Percentiles rank a stretch among this genome's conserved stretches.
Evolutionary conservation across 2,888 invertebrate genomes (phyloP).

Genomic region (Caenorhabditis panamensis): DNA sequence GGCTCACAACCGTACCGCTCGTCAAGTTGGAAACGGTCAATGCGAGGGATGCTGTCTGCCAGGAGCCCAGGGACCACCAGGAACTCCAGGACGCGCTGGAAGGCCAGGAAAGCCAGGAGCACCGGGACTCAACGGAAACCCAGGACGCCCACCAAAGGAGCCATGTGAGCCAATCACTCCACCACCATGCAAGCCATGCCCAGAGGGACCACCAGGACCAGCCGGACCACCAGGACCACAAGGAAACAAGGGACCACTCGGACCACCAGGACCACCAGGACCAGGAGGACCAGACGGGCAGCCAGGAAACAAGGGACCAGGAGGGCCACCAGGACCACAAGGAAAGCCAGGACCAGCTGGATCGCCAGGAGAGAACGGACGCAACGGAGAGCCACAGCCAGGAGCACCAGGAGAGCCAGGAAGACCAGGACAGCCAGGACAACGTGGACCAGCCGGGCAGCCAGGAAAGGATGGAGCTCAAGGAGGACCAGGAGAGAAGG

Average conservation of each 20-base stretch:
- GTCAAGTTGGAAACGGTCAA: slow-evolving; percentile 69
- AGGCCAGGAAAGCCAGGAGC: no score
- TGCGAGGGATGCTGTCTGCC: slow-evolving; percentile 76
- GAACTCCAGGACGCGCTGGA: slow-evolving; percentile 77
- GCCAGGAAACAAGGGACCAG: slow-evolving; percentile 68
- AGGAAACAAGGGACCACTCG: slow-evolving; percentile 72
- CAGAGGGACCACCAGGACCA: slow-evolving; percentile 71
- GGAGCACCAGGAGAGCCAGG: slow-evolving; percentile 71
- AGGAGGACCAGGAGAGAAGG: slow-evolving; percentile 69
- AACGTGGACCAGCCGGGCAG: slow-evolving; percentile 67
- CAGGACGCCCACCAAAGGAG: slow-evolving; percentile 78
- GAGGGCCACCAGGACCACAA: slow-evolving; percentile 68
- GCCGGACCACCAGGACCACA: slow-evolving; percentile 71
- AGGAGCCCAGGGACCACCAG: slow-evolving; percentile 77
- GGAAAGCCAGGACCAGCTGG: slow-evolving; percentile 69
- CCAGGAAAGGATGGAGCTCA: slow-evolving; percentile 66
- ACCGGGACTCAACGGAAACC: slow-evolving; percentile 80
- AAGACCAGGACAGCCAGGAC: slow-evolving; percentile 69
- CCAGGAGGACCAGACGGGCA: slow-evolving; percentile 61
- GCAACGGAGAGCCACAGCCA: slow-evolving; percentile 62
- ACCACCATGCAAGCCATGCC: slow-evolving; percentile 81
- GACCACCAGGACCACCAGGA: slow-evolving; percentile 71
- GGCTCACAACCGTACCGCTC: slow-evolving; percentile 73
- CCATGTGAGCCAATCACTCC: slow-evolving; percentile 80
- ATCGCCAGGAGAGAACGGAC: slow-evolving; percentile 63